A percentile compares a stretch with the other conserved stretches of the same genome.
Evolutionary conservation across 2,113 vertebrate species (phyloP).

Genomic region (Colius striatus): DNA sequence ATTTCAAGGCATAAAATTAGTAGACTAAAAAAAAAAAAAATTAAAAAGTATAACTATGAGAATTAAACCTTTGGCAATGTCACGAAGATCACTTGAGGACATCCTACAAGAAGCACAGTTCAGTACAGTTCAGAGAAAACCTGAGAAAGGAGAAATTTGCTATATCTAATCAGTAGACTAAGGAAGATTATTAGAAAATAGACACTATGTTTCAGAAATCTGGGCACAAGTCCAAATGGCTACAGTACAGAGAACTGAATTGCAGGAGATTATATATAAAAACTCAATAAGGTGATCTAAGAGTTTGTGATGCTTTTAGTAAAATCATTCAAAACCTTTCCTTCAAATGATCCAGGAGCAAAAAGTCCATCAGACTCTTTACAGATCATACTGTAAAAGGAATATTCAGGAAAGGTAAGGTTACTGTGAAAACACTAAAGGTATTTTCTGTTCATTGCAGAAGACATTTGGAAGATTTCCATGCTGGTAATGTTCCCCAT

Average conservation of each 20-base stretch:
- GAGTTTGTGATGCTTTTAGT: not conserved
- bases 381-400: not conserved
- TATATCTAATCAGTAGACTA: not conserved
- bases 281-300: not conserved
- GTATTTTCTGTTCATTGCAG: not conserved
- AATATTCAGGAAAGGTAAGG: not conserved
- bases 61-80: no score
- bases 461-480: not conserved
- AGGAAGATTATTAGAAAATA: not conserved
- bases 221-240: not conserved
- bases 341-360: not conserved
- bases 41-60: no score
- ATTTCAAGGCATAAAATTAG: no score
- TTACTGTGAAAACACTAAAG: not conserved
- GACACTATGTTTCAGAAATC: not conserved
- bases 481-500: fast-evolving
- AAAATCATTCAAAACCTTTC: not conserved
- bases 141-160: not conserved
- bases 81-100: no score
- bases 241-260: not conserved
- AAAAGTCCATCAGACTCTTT: not conserved
- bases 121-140: not conserved
- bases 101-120: no score
- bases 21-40: no score
- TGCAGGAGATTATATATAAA: not conserved